Evolutionary conservation across 2,113 vertebrate genomes (phyloP).

Genomic region (Corapipo altera): DNA sequence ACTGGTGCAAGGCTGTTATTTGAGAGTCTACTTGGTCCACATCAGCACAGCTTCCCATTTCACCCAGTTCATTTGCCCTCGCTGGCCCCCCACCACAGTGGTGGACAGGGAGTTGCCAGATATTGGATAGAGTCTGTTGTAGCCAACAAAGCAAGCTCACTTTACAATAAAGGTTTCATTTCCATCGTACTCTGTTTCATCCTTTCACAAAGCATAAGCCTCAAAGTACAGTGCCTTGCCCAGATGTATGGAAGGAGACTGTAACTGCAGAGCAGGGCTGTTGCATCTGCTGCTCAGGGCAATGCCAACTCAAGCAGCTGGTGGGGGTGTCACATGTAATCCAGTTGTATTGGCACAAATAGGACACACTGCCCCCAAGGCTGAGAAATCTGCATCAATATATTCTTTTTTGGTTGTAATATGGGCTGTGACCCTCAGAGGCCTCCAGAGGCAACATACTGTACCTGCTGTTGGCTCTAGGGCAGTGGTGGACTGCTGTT

Average conservation of each 20-base stretch:
- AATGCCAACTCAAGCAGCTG: background rate
- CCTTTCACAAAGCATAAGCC: background rate
- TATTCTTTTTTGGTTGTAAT: background rate
- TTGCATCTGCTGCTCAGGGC: background rate
- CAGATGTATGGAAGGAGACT: background rate
- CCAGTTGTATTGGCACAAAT: background rate
- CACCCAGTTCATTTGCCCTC: background rate
- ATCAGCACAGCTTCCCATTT: background rate
- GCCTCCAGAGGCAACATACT: background rate
- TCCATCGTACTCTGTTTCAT: background rate
- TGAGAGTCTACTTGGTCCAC: fast-evolving
- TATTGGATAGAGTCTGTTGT: background rate
- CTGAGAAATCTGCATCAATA: background rate
- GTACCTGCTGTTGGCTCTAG: background rate
- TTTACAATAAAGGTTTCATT: background rate
- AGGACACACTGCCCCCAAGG: background rate
- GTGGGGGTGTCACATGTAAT: background rate
- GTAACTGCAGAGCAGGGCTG: background rate
- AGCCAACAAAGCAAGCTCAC: background rate
- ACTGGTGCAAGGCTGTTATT: background rate
- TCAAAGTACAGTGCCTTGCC: background rate
- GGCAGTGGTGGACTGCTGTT: background rate
- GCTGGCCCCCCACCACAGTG: background rate
- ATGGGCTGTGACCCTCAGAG: background rate
- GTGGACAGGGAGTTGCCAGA: background rate